Conservation (phyloP, 2,113 vertebrate species). For the Bubalus kerabau region DNA sequence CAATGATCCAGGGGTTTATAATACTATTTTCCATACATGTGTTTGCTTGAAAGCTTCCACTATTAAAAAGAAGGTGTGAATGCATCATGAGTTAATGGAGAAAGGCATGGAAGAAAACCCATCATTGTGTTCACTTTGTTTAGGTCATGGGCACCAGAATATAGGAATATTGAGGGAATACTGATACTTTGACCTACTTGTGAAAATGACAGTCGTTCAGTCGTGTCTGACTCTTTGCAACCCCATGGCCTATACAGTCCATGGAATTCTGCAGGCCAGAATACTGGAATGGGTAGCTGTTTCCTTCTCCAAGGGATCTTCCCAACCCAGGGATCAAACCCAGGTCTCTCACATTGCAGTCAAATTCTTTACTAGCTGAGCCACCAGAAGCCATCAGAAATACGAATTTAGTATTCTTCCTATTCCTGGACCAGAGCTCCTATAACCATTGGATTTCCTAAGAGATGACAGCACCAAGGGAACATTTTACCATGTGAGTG, state of each 20-base stretch:
- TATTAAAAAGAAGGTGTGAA: not conserved
- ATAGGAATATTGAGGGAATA: not conserved
- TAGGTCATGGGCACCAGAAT: not conserved
- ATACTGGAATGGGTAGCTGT: not conserved
- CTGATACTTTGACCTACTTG: not conserved
- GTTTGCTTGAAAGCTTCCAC: too few species aligned
- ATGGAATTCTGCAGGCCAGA: not conserved
- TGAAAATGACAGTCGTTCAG: not conserved
- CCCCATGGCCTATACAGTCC: not conserved
- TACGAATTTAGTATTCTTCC: not conserved
- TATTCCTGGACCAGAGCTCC: not conserved
- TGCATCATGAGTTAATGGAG: not conserved
- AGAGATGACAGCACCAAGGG: not conserved
- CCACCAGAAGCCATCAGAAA: not conserved
- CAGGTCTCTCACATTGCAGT: not conserved
- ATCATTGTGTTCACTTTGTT: not conserved
- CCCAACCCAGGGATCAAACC: not conserved
- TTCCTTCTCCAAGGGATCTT: not conserved
- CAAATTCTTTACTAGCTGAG: not conserved
- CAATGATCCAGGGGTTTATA: too few species aligned
- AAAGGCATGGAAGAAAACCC: not conserved
- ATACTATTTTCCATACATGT: too few species aligned
- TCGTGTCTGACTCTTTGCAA: fast-evolving
- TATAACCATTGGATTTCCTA: not conserved
- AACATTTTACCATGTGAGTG: not conserved